These are phyloP conservation scores for Montipora efflorescens DNA, from an alignment of 64 coral and sea anemone genomes.

Conservation along the genomic window DNA sequence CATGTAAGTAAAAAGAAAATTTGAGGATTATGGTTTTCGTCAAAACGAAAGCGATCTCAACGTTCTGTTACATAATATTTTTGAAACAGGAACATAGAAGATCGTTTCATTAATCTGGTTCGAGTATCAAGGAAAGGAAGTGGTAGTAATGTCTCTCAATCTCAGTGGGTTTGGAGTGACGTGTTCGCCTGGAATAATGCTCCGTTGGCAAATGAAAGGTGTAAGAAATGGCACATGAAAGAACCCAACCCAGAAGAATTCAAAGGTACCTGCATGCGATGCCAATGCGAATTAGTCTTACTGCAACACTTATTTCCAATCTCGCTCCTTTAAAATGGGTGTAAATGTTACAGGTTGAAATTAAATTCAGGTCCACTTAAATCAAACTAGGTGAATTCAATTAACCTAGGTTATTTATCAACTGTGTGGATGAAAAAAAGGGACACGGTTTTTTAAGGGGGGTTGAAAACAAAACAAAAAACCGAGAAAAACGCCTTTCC, in stretches of 20 bases:
- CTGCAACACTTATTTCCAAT: too few relatives aligned
- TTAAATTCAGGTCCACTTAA: too few relatives aligned
- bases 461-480: too few relatives aligned
- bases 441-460: too few relatives aligned
- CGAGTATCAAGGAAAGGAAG: constrained; percentile 24
- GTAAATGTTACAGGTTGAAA: too few relatives aligned
- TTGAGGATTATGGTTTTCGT: not conserved
- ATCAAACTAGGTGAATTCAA: too few relatives aligned
- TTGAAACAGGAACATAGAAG: not conserved
- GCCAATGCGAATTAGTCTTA: too few relatives aligned
- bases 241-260: constrained; percentile 21
- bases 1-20: too few relatives aligned
- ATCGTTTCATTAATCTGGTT: constrained; percentile 41
- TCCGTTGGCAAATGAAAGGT: not conserved
- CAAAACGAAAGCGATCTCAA: not conserved
- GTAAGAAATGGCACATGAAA: constrained; percentile 11
- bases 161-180: constrained; percentile 52
- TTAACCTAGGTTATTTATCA: too few relatives aligned
- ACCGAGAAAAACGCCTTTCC: too few relatives aligned
- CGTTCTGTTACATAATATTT: not conserved
- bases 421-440: too few relatives aligned
- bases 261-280: not conserved
- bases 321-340: too few relatives aligned
- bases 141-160: not conserved
- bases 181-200: constrained; percentile 34